Evolutionary conservation across 30 jellyfish, hydroid and myxozoan genomes (phyloP).

Genomic region (Pseudorhiza aurosa): DNA sequence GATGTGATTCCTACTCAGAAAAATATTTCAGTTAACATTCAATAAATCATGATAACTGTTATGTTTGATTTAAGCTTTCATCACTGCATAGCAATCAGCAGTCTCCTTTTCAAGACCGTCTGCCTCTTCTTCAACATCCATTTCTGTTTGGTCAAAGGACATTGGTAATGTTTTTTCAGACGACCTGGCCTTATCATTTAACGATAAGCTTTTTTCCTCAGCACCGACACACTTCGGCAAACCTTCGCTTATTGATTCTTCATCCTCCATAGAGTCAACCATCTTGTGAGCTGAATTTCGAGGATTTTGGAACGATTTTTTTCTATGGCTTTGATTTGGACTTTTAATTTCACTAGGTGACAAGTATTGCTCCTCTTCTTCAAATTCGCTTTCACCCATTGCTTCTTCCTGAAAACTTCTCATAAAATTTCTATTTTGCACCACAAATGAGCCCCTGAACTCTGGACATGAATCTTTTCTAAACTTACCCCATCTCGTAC

Average conservation of each 20-base stretch:
- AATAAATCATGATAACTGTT: too few species aligned
- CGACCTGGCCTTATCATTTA: too few species aligned
- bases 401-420: neutral
- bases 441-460: neutral
- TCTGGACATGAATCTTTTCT: neutral
- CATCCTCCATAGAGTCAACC: too few species aligned
- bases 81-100: too few species aligned
- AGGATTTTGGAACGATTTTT: neutral
- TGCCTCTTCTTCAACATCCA: neutral
- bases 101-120: neutral
- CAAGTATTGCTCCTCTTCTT: neutral
- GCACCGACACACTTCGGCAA: too few species aligned
- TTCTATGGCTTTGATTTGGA: neutral
- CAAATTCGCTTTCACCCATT: neutral
- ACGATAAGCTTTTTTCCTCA: too few species aligned
- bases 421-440: neutral
- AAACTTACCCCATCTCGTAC: neutral
- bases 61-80: too few species aligned
- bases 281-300: neutral
- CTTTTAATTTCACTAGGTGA: neutral
- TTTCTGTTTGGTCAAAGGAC: neutral
- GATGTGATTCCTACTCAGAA: too few species aligned
- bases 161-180: too few species aligned
- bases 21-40: too few species aligned
- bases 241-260: too few species aligned